phyloP scores from a whole-genome alignment of 2,113 vertebrate genomes.

The Siniperca chuatsi region DNA sequence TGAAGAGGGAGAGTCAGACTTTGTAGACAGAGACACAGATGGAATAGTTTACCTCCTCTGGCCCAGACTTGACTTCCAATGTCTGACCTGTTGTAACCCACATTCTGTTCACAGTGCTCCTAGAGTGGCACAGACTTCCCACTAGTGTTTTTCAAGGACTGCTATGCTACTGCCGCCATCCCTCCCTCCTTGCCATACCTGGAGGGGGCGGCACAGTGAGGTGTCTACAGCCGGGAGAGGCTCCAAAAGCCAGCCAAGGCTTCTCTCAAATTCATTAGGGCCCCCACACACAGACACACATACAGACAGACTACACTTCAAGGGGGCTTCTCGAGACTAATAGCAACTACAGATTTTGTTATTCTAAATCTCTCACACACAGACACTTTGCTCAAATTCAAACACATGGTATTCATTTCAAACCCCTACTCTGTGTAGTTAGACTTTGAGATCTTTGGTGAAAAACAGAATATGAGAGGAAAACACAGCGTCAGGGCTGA shows the following conservation, averaged over 20 bases:
- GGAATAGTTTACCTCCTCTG: constrained; percentile 86
- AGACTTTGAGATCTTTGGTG: constrained; percentile 75
- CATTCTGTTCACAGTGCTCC: constrained; percentile 80
- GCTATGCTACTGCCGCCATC: constrained; percentile 58
- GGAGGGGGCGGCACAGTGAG: constrained; percentile 49
- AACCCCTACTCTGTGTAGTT: constrained; percentile 63
- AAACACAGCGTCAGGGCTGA: constrained; percentile 77
- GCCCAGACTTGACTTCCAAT: constrained; percentile 85
- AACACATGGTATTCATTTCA: constrained; percentile 84
- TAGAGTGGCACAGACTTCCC: constrained; percentile 81
- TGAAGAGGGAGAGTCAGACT: constrained; percentile 55
- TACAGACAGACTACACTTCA: constrained; percentile 51
- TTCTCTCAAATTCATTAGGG: constrained; percentile 73
- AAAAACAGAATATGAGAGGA: constrained; percentile 81
- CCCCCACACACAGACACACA: constrained; percentile 56
- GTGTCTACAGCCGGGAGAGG: constrained; percentile 61
- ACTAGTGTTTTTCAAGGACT: constrained; percentile 75
- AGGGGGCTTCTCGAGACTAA: constrained; percentile 78
- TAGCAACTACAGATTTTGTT: constrained; percentile 83
- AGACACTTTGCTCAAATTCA: constrained; percentile 70
- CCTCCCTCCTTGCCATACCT: constrained; percentile 58
- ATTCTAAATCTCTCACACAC: constrained; percentile 75
- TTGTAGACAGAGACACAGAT: constrained; percentile 86
- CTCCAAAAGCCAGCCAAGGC: constrained; percentile 60
- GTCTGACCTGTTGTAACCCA: constrained; percentile 89